These are phyloP conservation scores for Trogon melanurus DNA, from an alignment of 2,113 vertebrate species.

Conservation along the genomic window DNA sequence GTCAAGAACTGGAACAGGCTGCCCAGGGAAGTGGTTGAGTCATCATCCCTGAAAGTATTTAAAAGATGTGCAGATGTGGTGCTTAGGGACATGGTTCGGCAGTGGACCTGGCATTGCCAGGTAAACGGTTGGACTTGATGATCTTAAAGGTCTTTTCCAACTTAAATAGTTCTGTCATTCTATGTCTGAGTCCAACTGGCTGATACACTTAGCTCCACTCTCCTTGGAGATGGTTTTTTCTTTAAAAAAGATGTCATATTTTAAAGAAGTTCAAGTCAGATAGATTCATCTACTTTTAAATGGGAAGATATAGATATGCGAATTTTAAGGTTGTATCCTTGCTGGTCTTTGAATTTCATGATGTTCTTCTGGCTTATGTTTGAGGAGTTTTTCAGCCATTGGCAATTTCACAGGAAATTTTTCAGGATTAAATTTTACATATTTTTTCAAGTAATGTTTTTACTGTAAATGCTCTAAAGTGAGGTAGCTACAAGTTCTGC, in stretches of 20 bases:
- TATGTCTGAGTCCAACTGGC: background rate
- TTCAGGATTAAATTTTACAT: background rate
- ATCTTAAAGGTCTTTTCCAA: background rate
- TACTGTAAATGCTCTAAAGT: background rate
- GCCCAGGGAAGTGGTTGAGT: background rate
- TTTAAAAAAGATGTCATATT: background rate
- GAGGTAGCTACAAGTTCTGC: background rate
- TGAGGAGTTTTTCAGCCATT: background rate
- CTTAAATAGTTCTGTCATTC: background rate
- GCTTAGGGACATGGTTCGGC: background rate
- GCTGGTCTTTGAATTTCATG: background rate
- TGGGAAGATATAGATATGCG: background rate
- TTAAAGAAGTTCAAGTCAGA: background rate
- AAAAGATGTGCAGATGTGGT: background rate
- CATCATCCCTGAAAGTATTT: background rate
- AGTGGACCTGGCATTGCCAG: background rate
- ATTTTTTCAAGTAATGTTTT: background rate
- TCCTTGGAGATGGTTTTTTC: background rate
- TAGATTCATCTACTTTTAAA: background rate
- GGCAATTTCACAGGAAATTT: background rate
- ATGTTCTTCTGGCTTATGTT: background rate
- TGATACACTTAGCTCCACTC: background rate
- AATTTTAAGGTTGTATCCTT: background rate
- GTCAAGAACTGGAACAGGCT: accelerated
- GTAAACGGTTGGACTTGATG: background rate